Conservation (phyloP, 1,140 invertebrate genomes). For the Lucilia cuprina region DNA sequence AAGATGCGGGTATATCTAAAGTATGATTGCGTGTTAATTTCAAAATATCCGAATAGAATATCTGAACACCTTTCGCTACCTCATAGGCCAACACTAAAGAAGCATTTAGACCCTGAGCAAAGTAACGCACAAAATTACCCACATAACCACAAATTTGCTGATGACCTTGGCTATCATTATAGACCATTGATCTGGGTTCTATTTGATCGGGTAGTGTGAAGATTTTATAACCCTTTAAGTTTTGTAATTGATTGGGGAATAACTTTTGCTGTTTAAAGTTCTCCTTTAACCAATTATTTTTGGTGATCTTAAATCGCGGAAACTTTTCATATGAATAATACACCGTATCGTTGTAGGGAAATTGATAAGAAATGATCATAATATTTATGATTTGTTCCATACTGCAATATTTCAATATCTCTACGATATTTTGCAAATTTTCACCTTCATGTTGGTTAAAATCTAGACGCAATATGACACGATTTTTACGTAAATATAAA, state of each 20-base stretch:
- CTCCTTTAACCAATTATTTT: neutral
- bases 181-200: neutral
- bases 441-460: neutral
- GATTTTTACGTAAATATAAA: neutral
- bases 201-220: neutral
- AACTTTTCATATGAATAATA: neutral
- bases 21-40: neutral
- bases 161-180: neutral
- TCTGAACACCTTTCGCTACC: neutral
- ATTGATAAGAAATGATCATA: neutral
- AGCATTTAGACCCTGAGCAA: neutral
- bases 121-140: neutral
- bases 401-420: neutral
- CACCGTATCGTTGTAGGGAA: neutral
- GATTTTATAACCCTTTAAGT: neutral
- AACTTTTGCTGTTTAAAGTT: too few species aligned
- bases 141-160: conserved; percentile 14
- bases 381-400: neutral
- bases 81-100: neutral
- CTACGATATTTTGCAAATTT: neutral
- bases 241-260: neutral
- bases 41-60: neutral
- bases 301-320: neutral
- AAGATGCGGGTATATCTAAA: neutral
- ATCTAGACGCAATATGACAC: neutral